These are phyloP conservation scores for Illadopsis cleaveri DNA, from an alignment of 2,113 vertebrate genomes.

Conservation along the genomic window DNA sequence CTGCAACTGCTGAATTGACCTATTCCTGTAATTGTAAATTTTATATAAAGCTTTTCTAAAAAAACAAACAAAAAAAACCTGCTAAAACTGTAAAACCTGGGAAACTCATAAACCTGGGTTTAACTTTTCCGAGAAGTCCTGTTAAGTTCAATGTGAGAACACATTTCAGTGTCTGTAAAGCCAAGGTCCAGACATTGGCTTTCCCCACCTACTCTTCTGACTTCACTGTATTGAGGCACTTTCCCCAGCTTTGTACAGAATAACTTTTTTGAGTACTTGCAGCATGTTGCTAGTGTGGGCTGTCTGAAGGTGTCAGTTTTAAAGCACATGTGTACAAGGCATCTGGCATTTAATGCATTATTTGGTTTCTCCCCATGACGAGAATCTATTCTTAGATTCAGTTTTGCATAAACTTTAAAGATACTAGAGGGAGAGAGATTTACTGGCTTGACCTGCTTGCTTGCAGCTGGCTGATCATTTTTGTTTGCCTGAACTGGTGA, in stretches of 20 bases:
- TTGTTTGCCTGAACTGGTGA: background rate
- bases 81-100: background rate
- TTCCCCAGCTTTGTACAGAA: background rate
- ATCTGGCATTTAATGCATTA: background rate
- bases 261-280: background rate
- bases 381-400: background rate
- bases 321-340: background rate
- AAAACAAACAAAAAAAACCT: background rate
- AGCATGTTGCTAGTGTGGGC: background rate
- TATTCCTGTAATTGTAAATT: background rate
- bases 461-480: background rate
- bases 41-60: background rate
- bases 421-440: background rate
- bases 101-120: background rate
- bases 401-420: background rate
- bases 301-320: background rate
- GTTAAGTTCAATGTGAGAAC: background rate
- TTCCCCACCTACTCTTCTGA: background rate
- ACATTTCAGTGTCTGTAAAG: background rate
- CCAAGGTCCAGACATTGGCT: background rate
- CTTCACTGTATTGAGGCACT: background rate
- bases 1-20: background rate
- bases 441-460: background rate
- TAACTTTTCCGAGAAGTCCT: background rate
- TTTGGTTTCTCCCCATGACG: accelerated